Conservation (phyloP, 1,140 invertebrate genomes). For the Eueides isabella region DNA sequence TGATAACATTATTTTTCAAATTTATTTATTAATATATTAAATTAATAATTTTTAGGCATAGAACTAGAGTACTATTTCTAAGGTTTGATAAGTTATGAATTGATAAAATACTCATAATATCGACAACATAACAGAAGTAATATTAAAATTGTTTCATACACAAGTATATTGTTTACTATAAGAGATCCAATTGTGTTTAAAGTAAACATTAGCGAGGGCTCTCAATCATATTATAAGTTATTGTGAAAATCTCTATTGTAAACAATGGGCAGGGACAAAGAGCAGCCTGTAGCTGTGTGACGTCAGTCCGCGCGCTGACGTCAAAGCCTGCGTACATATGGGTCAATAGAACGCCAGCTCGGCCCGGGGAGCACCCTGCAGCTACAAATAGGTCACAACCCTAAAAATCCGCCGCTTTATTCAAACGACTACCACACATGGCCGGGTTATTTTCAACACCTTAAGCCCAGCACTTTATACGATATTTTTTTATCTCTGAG, state of each 20-base stretch:
- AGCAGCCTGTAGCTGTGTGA: slow-evolving; percentile 50
- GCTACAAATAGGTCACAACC: slow-evolving; percentile 65
- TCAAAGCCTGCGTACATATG: slow-evolving; percentile 69
- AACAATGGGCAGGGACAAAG: slow-evolving; percentile 54
- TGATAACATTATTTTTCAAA: not conserved
- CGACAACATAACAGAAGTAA: not conserved
- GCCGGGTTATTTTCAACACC: slow-evolving; percentile 45
- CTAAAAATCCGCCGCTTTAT: slow-evolving; percentile 53
- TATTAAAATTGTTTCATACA: not conserved
- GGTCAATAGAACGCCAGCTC: slow-evolving; percentile 67
- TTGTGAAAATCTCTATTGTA: slow-evolving; percentile 44
- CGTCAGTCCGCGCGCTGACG: slow-evolving; percentile 63
- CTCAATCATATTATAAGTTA: slow-evolving; percentile 40
- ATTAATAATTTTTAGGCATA: too few relatives aligned
- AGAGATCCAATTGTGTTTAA: not conserved
- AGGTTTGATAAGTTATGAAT: not conserved
- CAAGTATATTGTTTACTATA: not conserved
- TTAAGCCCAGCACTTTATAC: slow-evolving; percentile 36
- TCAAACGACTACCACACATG: slow-evolving; percentile 31
- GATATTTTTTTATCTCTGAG: slow-evolving; percentile 35
- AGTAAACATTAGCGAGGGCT: not conserved
- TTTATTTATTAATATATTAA: too few relatives aligned
- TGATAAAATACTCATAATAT: too few relatives aligned
- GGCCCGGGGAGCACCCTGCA: slow-evolving; percentile 57
- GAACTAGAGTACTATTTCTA: too few relatives aligned